These are phyloP conservation scores for Dascillus cervinus DNA, from an alignment of 2,888 invertebrate genomes.

Conservation along the genomic window DNA sequence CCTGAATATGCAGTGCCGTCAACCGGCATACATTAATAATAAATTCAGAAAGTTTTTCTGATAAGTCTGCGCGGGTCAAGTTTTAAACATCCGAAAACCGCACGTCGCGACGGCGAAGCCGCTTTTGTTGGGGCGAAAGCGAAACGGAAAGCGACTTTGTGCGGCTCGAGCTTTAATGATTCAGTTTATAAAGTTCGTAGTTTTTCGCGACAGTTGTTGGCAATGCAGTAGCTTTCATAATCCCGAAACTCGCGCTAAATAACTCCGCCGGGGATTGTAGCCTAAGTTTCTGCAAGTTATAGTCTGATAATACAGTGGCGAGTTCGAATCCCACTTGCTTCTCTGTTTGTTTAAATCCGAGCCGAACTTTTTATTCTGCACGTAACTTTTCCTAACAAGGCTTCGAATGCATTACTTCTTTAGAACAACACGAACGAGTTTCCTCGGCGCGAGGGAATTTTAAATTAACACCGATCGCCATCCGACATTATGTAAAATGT, in stretches of 20 bases:
- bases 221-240: constrained; percentile 21
- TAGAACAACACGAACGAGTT: background rate
- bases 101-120: too few relatives aligned
- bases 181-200: too few relatives aligned
- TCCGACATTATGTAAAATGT: too few relatives aligned
- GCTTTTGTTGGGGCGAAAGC: too few relatives aligned
- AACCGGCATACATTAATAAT: too few relatives aligned
- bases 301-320: constrained; percentile 24
- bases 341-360: constrained; percentile 16
- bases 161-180: too few relatives aligned
- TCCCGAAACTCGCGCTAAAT: constrained; percentile 22
- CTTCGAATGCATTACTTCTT: constrained; percentile 5
- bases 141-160: too few relatives aligned
- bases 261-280: constrained; percentile 23
- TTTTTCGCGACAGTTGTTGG: constrained; percentile 20
- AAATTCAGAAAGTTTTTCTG: too few relatives aligned
- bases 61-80: too few relatives aligned
- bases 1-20: too few relatives aligned
- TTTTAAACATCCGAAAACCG: too few relatives aligned
- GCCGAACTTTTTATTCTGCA: constrained; percentile 12
- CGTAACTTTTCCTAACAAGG: constrained; percentile 13
- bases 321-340: constrained; percentile 19
- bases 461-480: too few relatives aligned
- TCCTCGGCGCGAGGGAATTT: background rate
- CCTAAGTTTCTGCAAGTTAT: constrained; percentile 24